Percentiles rank a stretch among this genome's conserved stretches.
Conservation (phyloP, 1,140 invertebrate genomes). For the Leptopilina clavipes region DNA sequence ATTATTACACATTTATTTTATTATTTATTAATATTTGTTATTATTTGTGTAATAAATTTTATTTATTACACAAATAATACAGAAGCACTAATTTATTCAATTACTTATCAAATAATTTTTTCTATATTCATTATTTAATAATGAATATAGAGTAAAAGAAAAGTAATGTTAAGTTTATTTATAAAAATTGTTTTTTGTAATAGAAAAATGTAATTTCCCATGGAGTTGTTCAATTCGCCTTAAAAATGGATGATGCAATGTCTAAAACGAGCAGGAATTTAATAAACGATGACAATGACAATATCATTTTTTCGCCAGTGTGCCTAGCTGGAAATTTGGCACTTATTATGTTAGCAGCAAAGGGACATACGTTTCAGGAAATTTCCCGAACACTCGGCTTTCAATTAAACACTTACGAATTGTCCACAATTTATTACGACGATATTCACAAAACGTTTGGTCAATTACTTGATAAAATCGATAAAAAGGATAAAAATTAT, state of each 20-base stretch:
- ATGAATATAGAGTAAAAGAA: no score
- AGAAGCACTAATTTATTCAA: no score
- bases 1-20: no score
- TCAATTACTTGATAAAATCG: conserved; percentile 67
- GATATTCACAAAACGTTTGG: conserved; percentile 78
- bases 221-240: conserved; percentile 71
- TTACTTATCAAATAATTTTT: no score
- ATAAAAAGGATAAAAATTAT: conserved; percentile 57
- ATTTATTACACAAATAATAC: no score
- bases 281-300: conserved; percentile 58
- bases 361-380: conserved; percentile 81
- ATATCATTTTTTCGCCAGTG: conserved; percentile 80
- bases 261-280: conserved; percentile 39
- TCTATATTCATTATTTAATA: no score
- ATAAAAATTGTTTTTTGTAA: neutral
- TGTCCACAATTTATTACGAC: conserved; percentile 76
- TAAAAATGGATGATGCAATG: conserved; percentile 72
- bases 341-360: conserved; percentile 80
- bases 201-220: conserved; percentile 72
- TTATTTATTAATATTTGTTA: no score
- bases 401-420: conserved; percentile 72
- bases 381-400: conserved; percentile 78
- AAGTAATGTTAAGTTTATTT: no score
- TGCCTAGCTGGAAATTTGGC: conserved; percentile 80
- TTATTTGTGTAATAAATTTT: no score